A percentile compares a stretch with the other conserved stretches of the same genome.
Evolutionary conservation across 2,113 vertebrate species (phyloP).

Genomic region (Spea multiplicata): DNA sequence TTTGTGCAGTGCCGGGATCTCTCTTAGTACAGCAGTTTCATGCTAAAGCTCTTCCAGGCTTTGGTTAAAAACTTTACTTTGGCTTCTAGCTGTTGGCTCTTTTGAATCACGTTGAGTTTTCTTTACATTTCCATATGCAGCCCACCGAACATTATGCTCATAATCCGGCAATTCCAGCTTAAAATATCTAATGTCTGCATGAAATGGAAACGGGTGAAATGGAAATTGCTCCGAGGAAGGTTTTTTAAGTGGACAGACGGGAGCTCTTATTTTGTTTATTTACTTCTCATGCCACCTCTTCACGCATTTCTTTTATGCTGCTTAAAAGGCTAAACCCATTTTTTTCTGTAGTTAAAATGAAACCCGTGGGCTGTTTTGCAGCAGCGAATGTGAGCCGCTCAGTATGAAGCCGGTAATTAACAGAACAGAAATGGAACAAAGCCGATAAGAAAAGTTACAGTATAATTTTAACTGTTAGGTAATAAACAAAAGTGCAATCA

Average conservation of each 20-base stretch:
- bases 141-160: constrained; percentile 21
- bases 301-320: constrained; percentile 23
- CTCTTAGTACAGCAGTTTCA: no score
- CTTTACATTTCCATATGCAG: neutral
- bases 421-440: constrained; percentile 11
- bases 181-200: constrained; percentile 15
- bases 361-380: constrained; percentile 36
- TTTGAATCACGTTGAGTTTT: constrained; percentile 2
- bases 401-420: constrained; percentile 37
- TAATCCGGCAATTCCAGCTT: neutral
- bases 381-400: constrained; percentile 25
- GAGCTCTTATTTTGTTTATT: constrained; percentile 28
- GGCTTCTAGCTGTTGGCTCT: constrained; percentile 13
- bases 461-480: constrained; percentile 19
- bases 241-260: neutral
- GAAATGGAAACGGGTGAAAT: constrained; percentile 11
- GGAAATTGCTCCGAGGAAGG: neutral
- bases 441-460: constrained; percentile 27
- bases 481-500: neutral
- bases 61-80: neutral
- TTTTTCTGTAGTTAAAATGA: constrained; percentile 32
- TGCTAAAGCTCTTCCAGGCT: no score
- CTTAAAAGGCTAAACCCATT: constrained; percentile 1
- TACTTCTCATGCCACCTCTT: constrained; percentile 17
- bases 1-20: no score